Evolutionary conservation across 2,797 vertebrate genomes (phyloP).

Genomic region (Arremon brunneinucha): DNA sequence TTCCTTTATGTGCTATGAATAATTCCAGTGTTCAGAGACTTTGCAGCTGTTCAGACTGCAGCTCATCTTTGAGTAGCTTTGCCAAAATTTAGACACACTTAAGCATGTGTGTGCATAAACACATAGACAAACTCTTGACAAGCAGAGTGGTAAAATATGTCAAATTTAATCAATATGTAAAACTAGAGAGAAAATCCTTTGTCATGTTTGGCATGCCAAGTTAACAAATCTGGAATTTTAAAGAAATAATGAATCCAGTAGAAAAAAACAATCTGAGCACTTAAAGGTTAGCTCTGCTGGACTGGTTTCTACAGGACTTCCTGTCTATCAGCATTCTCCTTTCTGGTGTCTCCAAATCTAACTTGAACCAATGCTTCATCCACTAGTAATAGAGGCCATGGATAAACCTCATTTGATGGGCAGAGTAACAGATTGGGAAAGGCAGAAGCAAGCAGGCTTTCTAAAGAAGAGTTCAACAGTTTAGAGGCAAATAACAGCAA

Average conservation of each 20-base stretch:
- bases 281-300: not conserved
- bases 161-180: not conserved
- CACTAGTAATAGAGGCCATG: not conserved
- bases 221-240: not conserved
- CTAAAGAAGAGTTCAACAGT: not conserved
- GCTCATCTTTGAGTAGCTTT: not conserved
- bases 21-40: conserved; percentile 33
- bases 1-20: conserved; percentile 42
- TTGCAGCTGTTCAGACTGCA: conserved; percentile 41
- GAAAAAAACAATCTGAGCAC: not conserved
- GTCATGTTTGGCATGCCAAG: not conserved
- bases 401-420: not conserved
- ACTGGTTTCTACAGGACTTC: not conserved
- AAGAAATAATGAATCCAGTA: not conserved
- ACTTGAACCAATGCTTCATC: fast-evolving
- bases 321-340: not conserved
- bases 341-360: not conserved
- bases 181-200: not conserved
- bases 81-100: not conserved
- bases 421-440: not conserved
- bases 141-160: not conserved
- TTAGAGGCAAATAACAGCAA: not conserved
- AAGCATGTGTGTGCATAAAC: not conserved
- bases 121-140: not conserved
- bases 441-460: not conserved